These are phyloP conservation scores for Brachyopa scutellaris DNA, from an alignment of 2,888 invertebrate species.

Conservation along the genomic window DNA sequence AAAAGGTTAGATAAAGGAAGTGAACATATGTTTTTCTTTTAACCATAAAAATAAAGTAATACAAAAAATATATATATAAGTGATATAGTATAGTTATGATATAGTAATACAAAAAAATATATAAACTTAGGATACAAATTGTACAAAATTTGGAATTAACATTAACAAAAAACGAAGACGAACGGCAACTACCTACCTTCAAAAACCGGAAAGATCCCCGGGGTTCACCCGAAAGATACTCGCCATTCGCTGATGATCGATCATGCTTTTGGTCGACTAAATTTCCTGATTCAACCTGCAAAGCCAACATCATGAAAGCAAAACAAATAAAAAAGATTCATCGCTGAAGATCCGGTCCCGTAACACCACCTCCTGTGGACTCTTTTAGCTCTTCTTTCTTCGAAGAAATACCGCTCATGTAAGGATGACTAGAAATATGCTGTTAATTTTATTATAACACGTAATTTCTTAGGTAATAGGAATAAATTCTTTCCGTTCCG, in stretches of 20 bases:
- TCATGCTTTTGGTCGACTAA: conserved; percentile 9
- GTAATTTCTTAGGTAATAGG: conserved; percentile 15
- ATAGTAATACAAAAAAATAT: too few species aligned
- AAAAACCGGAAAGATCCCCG: conserved; percentile 17
- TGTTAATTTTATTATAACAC: conserved; percentile 41
- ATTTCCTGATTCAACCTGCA: conserved; percentile 28
- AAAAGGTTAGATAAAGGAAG: too few species aligned
- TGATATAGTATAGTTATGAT: too few species aligned
- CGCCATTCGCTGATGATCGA: conserved; percentile 40
- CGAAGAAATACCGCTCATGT: conserved; percentile 3
- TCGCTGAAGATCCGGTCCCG: not conserved
- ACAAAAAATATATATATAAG: too few species aligned
- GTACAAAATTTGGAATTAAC: too few species aligned
- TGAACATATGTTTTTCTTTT: too few species aligned
- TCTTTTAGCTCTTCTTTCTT: not conserved
- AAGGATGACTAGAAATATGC: conserved; percentile 12
- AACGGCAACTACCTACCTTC: too few species aligned
- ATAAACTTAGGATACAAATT: too few species aligned
- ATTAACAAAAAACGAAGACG: too few species aligned
- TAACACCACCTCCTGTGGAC: conserved; percentile 30
- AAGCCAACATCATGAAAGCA: conserved; percentile 1
- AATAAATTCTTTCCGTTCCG: not conserved
- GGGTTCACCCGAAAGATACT: not conserved
- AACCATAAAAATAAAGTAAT: too few species aligned
- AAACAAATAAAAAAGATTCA: not conserved